Base-by-base conservation (phyloP, 1,140 invertebrate genomes). In the Drosophila simulans region DNA sequence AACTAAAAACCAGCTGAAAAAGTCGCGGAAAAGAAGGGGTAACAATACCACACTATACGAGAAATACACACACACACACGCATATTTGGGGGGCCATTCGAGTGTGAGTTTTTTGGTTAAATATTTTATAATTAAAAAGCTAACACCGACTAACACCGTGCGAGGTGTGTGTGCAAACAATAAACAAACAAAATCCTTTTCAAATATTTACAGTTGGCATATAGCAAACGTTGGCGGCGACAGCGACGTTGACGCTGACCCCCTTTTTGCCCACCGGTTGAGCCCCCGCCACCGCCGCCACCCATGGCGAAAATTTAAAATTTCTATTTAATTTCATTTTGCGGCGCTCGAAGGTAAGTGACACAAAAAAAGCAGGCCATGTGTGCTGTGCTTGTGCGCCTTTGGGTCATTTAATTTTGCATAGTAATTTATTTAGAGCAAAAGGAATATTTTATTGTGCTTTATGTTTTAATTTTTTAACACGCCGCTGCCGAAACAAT, bases 121-220 rank as follows among this genome's bases (percentile, higher is more conserved):
- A 91, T 91, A 91, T 91, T 91, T 91, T 91, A 91, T 91, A 91
- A 91, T 91, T 91, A 91, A 91, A 91, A 91, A 91, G 90, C 90
- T 91, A 91, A 91, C 90, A 91, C 85, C 79, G 79, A 90, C 90
- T 91, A 91, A 90, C 84, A 91, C 89, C 89, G 84, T 80, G 68
- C 78, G 79, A 86, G 89, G 89, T 91, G 88, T 91, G 82, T 90
- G 90, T 79, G 90, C 83, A 91, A 91, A 90, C 85, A 91, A 90
- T 90, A 91, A 89, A 91, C 90, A 91, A 91, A 91, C 90, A 90
- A 91, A 91, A 91, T 91, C 90, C 90, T 91, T 91, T 90, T 88
- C 86, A 91, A 91, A 91, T 91, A 91, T 91, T 91, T 86, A 91
- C 86, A 75, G 73, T 90, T 90, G 56, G 86, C 90, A 90, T 90